Evolutionary conservation across 30 jellyfish, hydroid and myxozoan genomes (phyloP), one percentile per base, ranked within the genome.

Genomic region (Morbakka virulenta): DNA sequence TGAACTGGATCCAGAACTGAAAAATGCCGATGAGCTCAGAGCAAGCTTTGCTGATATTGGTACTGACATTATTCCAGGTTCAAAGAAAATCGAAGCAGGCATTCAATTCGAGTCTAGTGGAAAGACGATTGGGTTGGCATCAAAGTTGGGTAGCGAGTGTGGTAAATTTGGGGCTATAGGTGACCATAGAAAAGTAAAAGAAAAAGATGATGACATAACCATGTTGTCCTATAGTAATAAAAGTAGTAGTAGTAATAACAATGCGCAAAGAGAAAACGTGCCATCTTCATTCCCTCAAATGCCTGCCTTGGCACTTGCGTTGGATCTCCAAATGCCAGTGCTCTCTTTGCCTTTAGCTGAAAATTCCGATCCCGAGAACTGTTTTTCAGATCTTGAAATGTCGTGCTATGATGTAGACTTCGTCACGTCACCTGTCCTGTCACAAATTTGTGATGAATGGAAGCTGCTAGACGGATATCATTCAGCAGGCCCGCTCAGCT

Each of bases 151-250:
- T 35, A 52, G 62, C 49, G 69, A 81, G 23, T 79, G 85, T 66
- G 83, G 76, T 64, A 79, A 78, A 72, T 89, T 82, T 83, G 97
- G 97, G 17, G 95, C 94, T 4, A 89, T 89, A 30, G 97, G 97
- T 53, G 97, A 89, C 41, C 97, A 71, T 32, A 71, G 97, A 28
- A 89, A 89, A 51, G 79, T 35, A 32, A 66, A 31, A 17, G 47
- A 52, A 28, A 67, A 52, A 22, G 61, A 65, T 28, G 53, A 32
- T 2, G 88, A 32, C 35, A 34, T 35, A 0, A 88, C 74, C 51
- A 76, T 52, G 36, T 48, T 65, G 23, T 24, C 66, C 27, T 36
- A 32, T 48, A 70, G 57, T 23, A 50, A 68, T 0, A 14, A 32
- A 0, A 62, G 77, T 49, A 29, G 50, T 23, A 62, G 21, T 53